Conservation (phyloP, 2,113 vertebrate genomes). For the Dolichotis patagonum region DNA sequence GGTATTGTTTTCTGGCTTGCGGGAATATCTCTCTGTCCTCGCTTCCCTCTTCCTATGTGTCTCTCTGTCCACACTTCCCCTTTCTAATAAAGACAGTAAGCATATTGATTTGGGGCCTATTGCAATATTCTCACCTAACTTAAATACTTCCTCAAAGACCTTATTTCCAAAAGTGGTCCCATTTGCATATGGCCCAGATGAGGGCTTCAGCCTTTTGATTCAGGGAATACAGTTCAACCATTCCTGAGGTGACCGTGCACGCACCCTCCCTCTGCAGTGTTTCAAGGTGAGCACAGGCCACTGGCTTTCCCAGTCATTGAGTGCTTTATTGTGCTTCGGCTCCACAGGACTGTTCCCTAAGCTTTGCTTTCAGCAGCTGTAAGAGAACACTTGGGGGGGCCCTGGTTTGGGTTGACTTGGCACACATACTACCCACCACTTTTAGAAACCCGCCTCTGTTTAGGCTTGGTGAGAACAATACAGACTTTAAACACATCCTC, state of each 20-base stretch:
- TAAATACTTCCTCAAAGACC: background rate
- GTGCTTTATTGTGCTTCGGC: background rate
- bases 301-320: background rate
- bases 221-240: background rate
- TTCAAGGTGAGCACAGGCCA: background rate
- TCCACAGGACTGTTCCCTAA: background rate
- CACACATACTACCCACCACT: conserved; percentile 58
- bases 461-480: conserved; percentile 62
- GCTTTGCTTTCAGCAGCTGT: background rate
- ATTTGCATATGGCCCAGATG: background rate
- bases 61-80: background rate
- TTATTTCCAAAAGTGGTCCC: background rate
- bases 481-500: conserved; percentile 52
- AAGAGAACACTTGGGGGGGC: conserved; percentile 56
- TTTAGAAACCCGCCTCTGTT: conserved; percentile 66
- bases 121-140: background rate
- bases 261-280: background rate
- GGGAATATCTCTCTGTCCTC: background rate
- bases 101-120: background rate
- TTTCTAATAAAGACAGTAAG: background rate
- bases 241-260: background rate
- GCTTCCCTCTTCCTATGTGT: background rate
- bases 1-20: background rate
- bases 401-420: background rate
- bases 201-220: background rate